A percentile compares a stretch with the other conserved stretches of the same genome.
These are phyloP conservation scores for Ariolimax columbianus DNA, from an alignment of 2,888 invertebrate species.

Conservation along the genomic window DNA sequence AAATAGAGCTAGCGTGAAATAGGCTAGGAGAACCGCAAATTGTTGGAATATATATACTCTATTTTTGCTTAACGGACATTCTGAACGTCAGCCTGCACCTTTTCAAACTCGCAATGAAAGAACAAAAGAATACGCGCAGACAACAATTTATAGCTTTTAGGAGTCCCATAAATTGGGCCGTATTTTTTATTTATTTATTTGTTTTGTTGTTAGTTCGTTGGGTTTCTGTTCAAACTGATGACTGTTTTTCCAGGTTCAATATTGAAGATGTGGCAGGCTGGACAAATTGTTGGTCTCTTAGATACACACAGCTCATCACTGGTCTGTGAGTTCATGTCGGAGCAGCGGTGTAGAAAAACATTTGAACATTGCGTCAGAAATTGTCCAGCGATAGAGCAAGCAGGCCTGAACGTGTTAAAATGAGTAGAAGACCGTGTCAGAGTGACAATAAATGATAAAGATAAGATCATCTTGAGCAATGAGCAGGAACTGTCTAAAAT, in stretches of 20 bases:
- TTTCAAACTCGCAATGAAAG: not conserved
- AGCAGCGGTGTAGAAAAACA: not conserved
- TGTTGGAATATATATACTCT: not conserved
- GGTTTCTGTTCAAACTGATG: too few species aligned
- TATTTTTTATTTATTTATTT: not conserved
- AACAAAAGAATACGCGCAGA: not conserved
- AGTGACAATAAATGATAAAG: too few species aligned
- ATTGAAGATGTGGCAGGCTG: not conserved
- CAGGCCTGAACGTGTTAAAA: not conserved
- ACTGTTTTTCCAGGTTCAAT: constrained; percentile 1
- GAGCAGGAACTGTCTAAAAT: too few species aligned
- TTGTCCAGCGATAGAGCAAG: not conserved
- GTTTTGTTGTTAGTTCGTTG: not conserved
- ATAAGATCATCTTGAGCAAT: too few species aligned
- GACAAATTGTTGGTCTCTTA: not conserved
- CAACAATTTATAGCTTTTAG: not conserved
- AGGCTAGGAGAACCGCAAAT: too few species aligned
- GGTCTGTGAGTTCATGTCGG: not conserved
- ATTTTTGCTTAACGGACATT: not conserved
- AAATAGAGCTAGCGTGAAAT: too few species aligned
- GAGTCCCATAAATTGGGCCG: not conserved
- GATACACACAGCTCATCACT: not conserved
- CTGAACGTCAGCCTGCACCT: not conserved
- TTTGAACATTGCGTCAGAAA: not conserved
- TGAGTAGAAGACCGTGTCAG: too few species aligned